Evolutionary conservation across 2,888 invertebrate genomes (phyloP).

Genomic region (Laspeyria flexula): DNA sequence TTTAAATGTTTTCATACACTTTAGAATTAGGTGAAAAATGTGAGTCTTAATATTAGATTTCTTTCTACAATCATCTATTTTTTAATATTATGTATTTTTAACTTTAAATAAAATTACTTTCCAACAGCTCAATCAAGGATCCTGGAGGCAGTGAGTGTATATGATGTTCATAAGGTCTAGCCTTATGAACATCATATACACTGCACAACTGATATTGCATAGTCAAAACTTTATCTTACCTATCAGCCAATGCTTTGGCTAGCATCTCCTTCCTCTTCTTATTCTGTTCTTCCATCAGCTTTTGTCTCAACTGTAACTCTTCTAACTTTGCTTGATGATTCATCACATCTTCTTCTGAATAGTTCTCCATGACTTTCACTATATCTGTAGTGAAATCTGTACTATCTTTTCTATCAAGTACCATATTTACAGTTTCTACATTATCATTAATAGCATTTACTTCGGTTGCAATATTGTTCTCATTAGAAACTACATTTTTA

Average conservation of each 20-base stretch:
- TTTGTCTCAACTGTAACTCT: constrained; percentile 90
- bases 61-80: no score
- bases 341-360: constrained; percentile 68
- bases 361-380: constrained; percentile 66
- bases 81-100: no score
- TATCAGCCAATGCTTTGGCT: constrained; percentile 90
- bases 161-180: no score
- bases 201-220: no score
- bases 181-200: no score
- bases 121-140: no score
- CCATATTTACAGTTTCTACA: constrained; percentile 7
- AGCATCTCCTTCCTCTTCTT: constrained; percentile 90
- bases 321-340: constrained; percentile 86
- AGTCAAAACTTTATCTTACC: no score
- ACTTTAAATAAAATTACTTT: no score
- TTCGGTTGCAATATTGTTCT: constrained; percentile 36
- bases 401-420: constrained; percentile 33
- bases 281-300: constrained; percentile 92
- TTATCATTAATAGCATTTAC: constrained; percentile 5
- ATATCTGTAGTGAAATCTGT: constrained; percentile 62
- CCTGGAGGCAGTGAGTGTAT: no score
- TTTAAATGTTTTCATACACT: no score
- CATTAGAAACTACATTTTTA: constrained; percentile 28
- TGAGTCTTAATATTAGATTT: no score
- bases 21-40: no score